Base-by-base conservation (phyloP, 1,140 invertebrate species). In the Drosophila mauritiana region DNA sequence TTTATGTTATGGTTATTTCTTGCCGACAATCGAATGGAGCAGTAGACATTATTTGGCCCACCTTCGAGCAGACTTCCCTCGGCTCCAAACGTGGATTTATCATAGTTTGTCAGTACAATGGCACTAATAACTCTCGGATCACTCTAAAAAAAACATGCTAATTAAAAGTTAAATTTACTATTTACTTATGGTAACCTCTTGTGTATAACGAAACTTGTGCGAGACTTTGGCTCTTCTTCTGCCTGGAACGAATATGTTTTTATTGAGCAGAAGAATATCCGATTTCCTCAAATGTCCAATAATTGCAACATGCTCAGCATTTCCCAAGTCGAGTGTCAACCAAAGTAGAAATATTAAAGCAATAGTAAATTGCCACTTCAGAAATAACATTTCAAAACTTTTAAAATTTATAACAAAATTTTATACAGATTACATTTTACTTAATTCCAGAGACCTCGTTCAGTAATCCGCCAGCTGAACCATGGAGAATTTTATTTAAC, bases 41-140 rank as follows among this genome's bases (percentile, higher is more conserved):
- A 36, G 31, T 36, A 52, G 4, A 52, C 12, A 22, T 52, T 52
- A 11, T 52, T 36, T 3, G 49, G 49, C 5, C 49, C 49, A 6
- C 49, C 49, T 10, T 36, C 31, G 15, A 52, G 27, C 0, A 52
- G 31, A 20, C 15, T 31, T 12, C 49, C 49, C 8, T 52, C 49
- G 10, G 27, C 4, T 20, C n/a, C 49, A 36, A 52, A 17, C 4
- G n/a, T 2, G 3, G n/a, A 36, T 11, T 17, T 52, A 12, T 52
- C n/a, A 3, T 36, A 12, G 49, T 36, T 52, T 6, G 15, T 52
- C 7, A 52, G 27, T 20, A 52, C 10, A 12, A 52, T 36, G 10
- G 49, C 49, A 3, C 49, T 52, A 15, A 52, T 52, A 7, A 52
- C 49, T 17, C 0, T 36, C 31, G 49, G 31, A 20, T 52, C 31